Conservation (phyloP, 2,888 invertebrate genomes). For the Cylindroiulus punctatus region DNA sequence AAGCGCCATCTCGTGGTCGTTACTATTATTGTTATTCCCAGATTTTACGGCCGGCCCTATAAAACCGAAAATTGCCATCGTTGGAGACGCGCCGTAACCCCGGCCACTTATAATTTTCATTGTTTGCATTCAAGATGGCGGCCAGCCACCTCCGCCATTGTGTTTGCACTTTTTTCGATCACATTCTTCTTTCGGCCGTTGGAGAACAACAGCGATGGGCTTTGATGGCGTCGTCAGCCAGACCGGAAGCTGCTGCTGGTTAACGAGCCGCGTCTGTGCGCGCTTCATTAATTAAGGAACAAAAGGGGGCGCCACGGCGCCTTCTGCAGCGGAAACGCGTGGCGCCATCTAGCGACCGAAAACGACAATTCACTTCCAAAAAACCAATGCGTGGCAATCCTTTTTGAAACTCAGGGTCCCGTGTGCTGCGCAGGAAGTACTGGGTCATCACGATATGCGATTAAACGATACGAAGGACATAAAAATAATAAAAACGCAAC, state of each 20-base stretch:
- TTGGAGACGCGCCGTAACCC: not conserved
- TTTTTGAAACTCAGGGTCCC: not conserved
- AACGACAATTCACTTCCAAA: too few relatives aligned
- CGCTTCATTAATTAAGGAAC: slow-evolving; percentile 27
- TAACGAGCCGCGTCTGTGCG: slow-evolving; percentile 17
- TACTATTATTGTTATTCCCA: not conserved
- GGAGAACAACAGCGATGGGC: too few relatives aligned
- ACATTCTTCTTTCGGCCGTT: not conserved
- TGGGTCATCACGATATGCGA: not conserved
- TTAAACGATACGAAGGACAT: not conserved
- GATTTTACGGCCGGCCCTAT: slow-evolving; percentile 14
- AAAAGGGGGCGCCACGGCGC: not conserved
- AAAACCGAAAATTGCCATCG: slow-evolving; percentile 16
- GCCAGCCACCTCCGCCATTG: not conserved
- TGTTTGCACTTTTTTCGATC: not conserved
- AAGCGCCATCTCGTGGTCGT: not conserved
- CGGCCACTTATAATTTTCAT: not conserved
- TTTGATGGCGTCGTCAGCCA: too few relatives aligned
- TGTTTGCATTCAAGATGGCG: not conserved
- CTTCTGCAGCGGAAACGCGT: not conserved
- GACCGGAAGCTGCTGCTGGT: slow-evolving; percentile 10
- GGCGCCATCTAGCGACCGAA: not conserved
- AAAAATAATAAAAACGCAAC: not conserved
- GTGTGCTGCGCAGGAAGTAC: not conserved
- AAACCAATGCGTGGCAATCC: not conserved